A percentile compares a stretch with the other conserved stretches of the same genome.
These are phyloP conservation scores for Nomia melanderi DNA, from an alignment of 1,140 invertebrate species.

Conservation along the genomic window DNA sequence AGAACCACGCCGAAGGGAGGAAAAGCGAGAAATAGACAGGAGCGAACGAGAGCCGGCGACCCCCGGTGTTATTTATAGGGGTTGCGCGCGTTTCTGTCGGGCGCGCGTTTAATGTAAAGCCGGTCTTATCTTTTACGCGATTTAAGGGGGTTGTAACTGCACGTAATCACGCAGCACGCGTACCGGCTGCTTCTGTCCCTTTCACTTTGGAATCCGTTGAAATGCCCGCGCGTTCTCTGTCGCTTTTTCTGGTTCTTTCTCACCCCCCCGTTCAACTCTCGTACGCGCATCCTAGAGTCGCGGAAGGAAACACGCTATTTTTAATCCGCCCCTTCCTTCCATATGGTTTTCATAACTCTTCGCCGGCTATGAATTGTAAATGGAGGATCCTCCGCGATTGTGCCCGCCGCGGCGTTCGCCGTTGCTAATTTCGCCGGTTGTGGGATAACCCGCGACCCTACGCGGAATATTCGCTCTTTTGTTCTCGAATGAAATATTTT, in stretches of 20 bases:
- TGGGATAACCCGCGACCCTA: too few species aligned
- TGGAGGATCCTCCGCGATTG: not conserved
- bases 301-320: not conserved
- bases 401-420: not conserved
- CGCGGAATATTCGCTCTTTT: not conserved
- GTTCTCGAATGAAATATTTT: constrained; percentile 1
- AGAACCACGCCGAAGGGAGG: not conserved
- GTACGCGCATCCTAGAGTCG: not conserved
- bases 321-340: too few species aligned
- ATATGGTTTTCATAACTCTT: not conserved
- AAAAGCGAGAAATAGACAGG: constrained; percentile 10
- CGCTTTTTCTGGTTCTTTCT: not conserved
- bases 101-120: constrained; percentile 65
- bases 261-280: not conserved
- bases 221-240: constrained; percentile 46
- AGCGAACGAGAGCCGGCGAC: constrained; percentile 8
- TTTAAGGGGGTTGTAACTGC: constrained; percentile 67
- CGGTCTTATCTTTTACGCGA: constrained; percentile 68
- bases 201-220: constrained; percentile 62
- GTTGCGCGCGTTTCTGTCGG: constrained; percentile 57
- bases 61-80: constrained; percentile 59
- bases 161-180: constrained; percentile 66
- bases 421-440: constrained; percentile 23
- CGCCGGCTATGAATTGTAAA: not conserved
- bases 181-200: constrained; percentile 40